Conservation (phyloP, 2,888 invertebrate species). For the Smittia sp. region DNA sequence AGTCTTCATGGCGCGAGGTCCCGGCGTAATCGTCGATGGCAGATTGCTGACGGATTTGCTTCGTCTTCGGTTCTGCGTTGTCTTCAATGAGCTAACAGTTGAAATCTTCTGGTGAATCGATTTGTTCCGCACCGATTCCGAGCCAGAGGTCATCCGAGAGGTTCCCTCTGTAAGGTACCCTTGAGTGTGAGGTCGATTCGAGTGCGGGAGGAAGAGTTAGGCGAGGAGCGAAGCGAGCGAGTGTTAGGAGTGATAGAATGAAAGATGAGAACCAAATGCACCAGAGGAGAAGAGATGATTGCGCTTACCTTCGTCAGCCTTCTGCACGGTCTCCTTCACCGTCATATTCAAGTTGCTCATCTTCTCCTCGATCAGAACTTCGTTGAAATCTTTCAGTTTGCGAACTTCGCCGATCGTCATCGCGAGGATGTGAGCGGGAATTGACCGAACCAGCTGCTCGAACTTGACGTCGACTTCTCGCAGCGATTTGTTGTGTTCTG, state of each 20-base stretch:
- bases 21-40: slow-evolving; percentile 19
- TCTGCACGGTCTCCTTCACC: neutral
- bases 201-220: neutral
- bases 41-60: slow-evolving; percentile 19
- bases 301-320: slow-evolving; percentile 31
- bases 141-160: slow-evolving; percentile 5
- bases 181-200: neutral
- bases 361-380: neutral
- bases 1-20: slow-evolving; percentile 20
- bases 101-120: neutral
- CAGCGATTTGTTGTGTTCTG: neutral
- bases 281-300: neutral
- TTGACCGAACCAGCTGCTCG: neutral
- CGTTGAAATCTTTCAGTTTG: neutral
- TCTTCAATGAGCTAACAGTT: neutral
- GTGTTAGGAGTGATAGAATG: slow-evolving; percentile 10
- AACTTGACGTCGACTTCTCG: neutral
- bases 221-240: neutral
- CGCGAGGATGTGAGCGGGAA: neutral
- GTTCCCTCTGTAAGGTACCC: slow-evolving; percentile 38
- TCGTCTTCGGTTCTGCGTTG: neutral
- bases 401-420: slow-evolving; percentile 19
- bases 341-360: slow-evolving; percentile 21
- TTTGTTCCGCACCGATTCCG: neutral
- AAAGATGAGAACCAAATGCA: slow-evolving; percentile 20